Conservation (phyloP, 2,113 vertebrate species). For the Melanostigma gelatinosum region DNA sequence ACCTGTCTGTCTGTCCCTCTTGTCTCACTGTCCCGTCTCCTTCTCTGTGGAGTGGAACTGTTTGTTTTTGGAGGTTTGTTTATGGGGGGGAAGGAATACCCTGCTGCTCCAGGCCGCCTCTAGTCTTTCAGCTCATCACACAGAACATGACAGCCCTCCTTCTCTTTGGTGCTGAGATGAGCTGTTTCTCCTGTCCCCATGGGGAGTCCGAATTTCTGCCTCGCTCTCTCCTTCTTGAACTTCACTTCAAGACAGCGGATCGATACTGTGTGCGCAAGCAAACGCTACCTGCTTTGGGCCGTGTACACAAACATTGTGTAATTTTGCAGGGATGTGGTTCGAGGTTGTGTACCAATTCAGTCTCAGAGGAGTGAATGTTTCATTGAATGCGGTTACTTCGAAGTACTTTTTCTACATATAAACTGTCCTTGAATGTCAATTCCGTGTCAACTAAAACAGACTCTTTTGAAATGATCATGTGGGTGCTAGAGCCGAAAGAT, state of each 20-base stretch:
- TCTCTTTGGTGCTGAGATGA: conserved; percentile 81
- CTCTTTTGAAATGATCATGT: conserved; percentile 16
- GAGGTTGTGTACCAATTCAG: conserved; percentile 53
- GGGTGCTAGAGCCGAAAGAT: not conserved
- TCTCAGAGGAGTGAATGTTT: conserved; percentile 57
- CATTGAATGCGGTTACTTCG: conserved; percentile 40
- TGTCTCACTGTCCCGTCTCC: conserved; percentile 71
- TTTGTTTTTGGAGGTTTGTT: conserved; percentile 81
- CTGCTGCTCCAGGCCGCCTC: conserved; percentile 72
- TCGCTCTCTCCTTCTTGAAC: conserved; percentile 75
- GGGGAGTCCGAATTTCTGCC: conserved; percentile 76
- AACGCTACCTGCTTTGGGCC: conserved; percentile 70
- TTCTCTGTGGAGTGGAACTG: conserved; percentile 76
- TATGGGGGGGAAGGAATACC: conserved; percentile 75
- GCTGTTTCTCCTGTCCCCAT: conserved; percentile 71
- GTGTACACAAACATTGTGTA: conserved; percentile 69
- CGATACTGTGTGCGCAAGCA: conserved; percentile 70
- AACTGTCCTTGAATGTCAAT: conserved; percentile 40
- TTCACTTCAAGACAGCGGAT: conserved; percentile 77
- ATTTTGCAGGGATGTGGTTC: conserved; percentile 60
- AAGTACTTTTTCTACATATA: conserved; percentile 19
- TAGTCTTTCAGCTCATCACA: conserved; percentile 82
- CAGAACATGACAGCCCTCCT: conserved; percentile 83
- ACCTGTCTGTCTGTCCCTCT: conserved; percentile 75
- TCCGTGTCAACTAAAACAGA: conserved; percentile 15